These are phyloP conservation scores for Spilogale gracilis DNA, from an alignment of 2,113 vertebrate species.

Conservation along the genomic window DNA sequence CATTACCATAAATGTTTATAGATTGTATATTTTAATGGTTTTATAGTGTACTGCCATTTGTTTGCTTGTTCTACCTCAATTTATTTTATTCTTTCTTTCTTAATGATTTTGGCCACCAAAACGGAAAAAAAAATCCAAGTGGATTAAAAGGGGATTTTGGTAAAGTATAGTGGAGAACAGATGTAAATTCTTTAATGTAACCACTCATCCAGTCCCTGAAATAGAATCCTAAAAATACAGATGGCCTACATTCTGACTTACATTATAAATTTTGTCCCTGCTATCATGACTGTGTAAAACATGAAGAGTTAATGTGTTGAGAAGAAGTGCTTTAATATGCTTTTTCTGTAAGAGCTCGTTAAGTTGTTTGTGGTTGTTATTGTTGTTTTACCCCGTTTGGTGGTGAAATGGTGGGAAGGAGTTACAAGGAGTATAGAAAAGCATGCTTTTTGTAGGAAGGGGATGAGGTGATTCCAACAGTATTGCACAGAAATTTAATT, in stretches of 20 bases:
- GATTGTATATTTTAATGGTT: conserved; percentile 34
- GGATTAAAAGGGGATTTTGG: conserved; percentile 34
- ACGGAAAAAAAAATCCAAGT: neutral
- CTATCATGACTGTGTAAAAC: neutral
- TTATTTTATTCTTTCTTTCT: conserved; percentile 59
- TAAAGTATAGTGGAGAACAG: conserved; percentile 53
- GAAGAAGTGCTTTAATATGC: neutral
- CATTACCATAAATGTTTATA: neutral
- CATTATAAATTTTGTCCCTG: neutral
- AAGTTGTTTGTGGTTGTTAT: neutral
- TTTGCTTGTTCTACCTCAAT: conserved; percentile 1
- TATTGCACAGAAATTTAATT: neutral
- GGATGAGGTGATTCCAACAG: neutral
- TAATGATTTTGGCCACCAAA: conserved; percentile 58
- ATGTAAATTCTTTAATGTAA: conserved; percentile 74
- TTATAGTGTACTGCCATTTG: neutral
- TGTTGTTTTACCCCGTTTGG: neutral
- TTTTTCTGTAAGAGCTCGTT: neutral
- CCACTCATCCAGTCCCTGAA: conserved; percentile 65
- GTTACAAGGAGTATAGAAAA: neutral
- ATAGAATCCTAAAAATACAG: conserved; percentile 77
- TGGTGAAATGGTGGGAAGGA: neutral
- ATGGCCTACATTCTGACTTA: conserved; percentile 51
- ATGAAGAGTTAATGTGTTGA: neutral
- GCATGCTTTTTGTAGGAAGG: neutral